phyloP scores from a whole-genome alignment of 2,888 invertebrate genomes.

The Seladonia tumulorum region DNA sequence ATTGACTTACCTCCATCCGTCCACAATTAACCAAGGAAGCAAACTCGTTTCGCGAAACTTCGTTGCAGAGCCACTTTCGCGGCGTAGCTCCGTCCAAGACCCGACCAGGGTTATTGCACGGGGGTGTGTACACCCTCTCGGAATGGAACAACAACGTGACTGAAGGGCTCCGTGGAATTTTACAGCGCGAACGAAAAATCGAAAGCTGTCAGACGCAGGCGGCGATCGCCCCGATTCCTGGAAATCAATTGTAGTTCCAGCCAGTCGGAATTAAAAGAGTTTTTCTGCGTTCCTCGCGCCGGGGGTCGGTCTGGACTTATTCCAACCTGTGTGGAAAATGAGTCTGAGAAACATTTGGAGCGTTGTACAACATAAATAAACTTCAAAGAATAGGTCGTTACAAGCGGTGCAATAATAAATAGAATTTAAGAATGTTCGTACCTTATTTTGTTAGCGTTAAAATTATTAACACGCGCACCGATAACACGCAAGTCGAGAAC shows the following conservation, averaged over 20 bases:
- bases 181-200: conserved; percentile 54
- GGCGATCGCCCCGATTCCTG: conserved; percentile 20
- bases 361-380: not conserved
- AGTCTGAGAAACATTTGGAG: not conserved
- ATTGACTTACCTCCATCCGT: conserved; percentile 23
- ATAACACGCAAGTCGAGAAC: no score
- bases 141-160: conserved; percentile 29
- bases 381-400: not conserved
- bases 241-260: conserved; percentile 65
- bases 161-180: conserved; percentile 41
- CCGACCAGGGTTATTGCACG: not conserved
- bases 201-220: conserved; percentile 54
- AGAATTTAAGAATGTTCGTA: no score
- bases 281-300: not conserved
- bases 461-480: no score
- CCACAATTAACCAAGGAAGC: conserved; percentile 18
- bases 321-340: not conserved
- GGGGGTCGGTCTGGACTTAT: not conserved
- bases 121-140: not conserved
- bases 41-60: conserved; percentile 26
- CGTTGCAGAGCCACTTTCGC: not conserved
- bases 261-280: not conserved
- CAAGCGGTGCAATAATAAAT: no score
- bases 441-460: no score
- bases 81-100: not conserved